Evolutionary conservation across 2,113 vertebrate species (phyloP), one percentile per base, ranked within the genome.

Genomic region (Paramormyrops kingsleyae): DNA sequence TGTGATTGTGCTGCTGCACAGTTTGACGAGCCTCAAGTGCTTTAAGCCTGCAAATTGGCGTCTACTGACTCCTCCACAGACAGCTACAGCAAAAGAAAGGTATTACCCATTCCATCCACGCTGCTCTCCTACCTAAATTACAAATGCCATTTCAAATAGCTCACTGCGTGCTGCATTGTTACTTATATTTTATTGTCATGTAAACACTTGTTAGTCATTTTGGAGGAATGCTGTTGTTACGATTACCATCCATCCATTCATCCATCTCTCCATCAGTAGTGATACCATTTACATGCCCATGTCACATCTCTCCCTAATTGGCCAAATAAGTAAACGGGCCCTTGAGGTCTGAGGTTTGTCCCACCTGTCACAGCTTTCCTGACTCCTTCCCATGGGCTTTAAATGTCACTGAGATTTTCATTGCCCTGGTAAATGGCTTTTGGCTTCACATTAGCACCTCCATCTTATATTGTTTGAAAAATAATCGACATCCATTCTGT

Each of bases 21-120:
- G 91, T 88, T 84, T 88, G 87, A 46, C 70, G 46, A 12, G 88
- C 92, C 90, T 0, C 6, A n/a, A 91, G 92, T 90, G 74, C 62
- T 89, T 47, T 91, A 90, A 87, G 89, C 90, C 92, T 90, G 92
- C 39, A 87, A 91, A 53, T 66, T 90, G 90, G 91, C 92, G 87
- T 92, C 90, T 91, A 91, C 91, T 90, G 89, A 90, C 90, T 92
- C 87, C 89, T 70, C 88, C 27, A 80, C 10, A 90, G 83, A 44
- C 62, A 83, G 90, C 86, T 35, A 85, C 89, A 89, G 89, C 6
- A 87, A 0, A 52, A 89, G 88, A 90, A 87, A 86, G 53, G 83
- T 91, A 86, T 90, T 12, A 10, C 1, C 52, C 10, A 87, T 83
- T 46, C 17, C 86, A 9, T 53, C 46, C 87, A 59, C 35, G 10